Base-by-base conservation (phyloP, 1,140 invertebrate genomes). In the Popillia japonica region DNA sequence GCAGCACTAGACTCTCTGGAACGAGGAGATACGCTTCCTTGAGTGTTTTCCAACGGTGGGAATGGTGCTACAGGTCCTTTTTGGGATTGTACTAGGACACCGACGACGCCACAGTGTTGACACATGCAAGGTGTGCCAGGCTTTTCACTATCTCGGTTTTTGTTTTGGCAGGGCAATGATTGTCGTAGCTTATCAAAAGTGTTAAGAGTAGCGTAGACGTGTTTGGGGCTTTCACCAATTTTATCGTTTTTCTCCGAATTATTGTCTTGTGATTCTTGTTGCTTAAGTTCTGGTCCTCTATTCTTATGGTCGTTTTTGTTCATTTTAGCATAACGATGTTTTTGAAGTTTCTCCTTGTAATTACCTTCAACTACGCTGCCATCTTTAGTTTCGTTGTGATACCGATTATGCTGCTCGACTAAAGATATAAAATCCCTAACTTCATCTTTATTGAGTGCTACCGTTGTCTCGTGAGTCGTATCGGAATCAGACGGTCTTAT, bases 61-160 rank as follows among this genome's bases (percentile, higher is more conserved):
- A 77, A 77, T 2, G 78, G 42, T 17, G 77, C 73, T 22, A 80
- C 74, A 6, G 79, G 79, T 44, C 79, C 17, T 76, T 82, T 82
- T 42, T 82, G 79, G 17, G 81, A 82, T 76, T 82, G 79, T 0
- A 82, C 64, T 44, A 82, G 41, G 4, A 82, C 76, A 3, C 80
- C 79, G 9, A 82, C 77, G 78, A 82, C 79, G n/a, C 79, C 81
- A 40, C 81, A 82, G 40, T 82, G 79, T 77, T 82, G 81, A 64
- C 81, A 82, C 40, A 79, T 48, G 22, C 81, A 82, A 20, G 81
- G 79, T 11, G 78, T 80, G 0, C 79, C 79, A 20, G 75, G 68
- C 40, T 82, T 80, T 8, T 77, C 77, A 11, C 44, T 55, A 11
- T 40, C 14, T 77, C 77, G 22, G 4, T 59, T 11, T 22, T 48